Evolutionary conservation across 2,797 vertebrate species (phyloP).

Genomic region (Eospalax fontanierii): DNA sequence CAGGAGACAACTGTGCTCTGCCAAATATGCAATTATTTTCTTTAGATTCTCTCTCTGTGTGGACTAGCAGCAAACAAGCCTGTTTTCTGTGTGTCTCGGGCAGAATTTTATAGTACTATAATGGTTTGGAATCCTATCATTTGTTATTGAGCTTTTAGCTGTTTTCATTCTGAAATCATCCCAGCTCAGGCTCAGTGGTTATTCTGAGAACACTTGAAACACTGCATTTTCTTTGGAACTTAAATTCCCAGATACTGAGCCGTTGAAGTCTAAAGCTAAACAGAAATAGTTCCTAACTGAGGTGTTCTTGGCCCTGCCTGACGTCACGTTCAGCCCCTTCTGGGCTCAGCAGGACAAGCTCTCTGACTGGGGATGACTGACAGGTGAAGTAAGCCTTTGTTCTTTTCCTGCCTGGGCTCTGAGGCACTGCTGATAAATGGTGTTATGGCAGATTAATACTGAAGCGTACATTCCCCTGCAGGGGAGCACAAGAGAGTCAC

Average conservation of each 20-base stretch:
- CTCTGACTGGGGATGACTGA: background rate
- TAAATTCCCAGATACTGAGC: slow-evolving; percentile 27
- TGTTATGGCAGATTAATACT: background rate
- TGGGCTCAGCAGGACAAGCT: background rate
- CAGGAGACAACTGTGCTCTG: background rate
- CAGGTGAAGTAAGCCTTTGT: slow-evolving; percentile 34
- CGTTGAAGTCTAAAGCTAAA: slow-evolving; percentile 34
- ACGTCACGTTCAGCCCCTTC: background rate
- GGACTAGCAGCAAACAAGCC: slow-evolving; percentile 1
- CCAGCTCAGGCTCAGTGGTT: slow-evolving; percentile 22
- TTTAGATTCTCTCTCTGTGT: background rate
- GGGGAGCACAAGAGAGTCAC: background rate
- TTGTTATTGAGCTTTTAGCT: slow-evolving; percentile 66
- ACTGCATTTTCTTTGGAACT: slow-evolving; percentile 57
- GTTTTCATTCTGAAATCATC: slow-evolving; percentile 63
- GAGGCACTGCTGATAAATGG: background rate
- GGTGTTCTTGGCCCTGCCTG: background rate
- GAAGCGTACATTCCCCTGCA: background rate
- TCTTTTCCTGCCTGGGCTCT: background rate
- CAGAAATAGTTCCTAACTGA: background rate
- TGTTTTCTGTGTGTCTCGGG: background rate
- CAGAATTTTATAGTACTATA: slow-evolving; percentile 45
- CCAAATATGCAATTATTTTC: slow-evolving; percentile 1
- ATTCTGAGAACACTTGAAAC: slow-evolving; percentile 61
- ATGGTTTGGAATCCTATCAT: slow-evolving; percentile 51